These are phyloP conservation scores for Ashinkailepas kermadecensis DNA, from an alignment of 2,888 invertebrate species.

Conservation along the genomic window DNA sequence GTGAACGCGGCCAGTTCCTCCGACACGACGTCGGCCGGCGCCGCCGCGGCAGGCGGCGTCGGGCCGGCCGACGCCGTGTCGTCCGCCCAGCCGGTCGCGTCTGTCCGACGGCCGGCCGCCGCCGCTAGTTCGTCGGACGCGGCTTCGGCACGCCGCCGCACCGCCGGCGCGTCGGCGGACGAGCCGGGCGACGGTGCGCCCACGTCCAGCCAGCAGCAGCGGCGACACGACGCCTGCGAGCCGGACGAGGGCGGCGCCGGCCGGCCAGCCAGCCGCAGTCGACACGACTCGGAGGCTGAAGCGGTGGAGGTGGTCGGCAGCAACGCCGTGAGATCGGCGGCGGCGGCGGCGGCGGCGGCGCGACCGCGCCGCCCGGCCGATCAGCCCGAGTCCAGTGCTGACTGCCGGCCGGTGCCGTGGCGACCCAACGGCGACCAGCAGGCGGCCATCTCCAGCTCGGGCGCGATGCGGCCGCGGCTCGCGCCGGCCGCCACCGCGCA, in stretches of 20 bases:
- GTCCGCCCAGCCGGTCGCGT: background rate
- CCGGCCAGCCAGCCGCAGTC: background rate
- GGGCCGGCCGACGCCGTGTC: background rate
- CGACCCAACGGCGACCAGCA: slow-evolving; percentile 16
- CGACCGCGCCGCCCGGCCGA: background rate
- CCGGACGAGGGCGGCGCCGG: background rate
- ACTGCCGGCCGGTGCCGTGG: slow-evolving; percentile 1
- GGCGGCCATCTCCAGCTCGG: slow-evolving; percentile 11
- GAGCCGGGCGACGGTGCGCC: background rate
- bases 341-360: background rate
- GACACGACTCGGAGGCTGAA: slow-evolving; percentile 19
- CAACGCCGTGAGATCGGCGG: background rate
- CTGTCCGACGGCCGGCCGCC: background rate
- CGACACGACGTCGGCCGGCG: background rate
- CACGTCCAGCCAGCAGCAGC: background rate
- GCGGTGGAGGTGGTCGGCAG: background rate
- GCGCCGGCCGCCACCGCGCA: background rate
- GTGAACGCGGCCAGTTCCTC: background rate
- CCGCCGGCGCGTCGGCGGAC: background rate
- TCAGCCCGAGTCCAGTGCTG: slow-evolving; percentile 7
- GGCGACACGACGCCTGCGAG: background rate
- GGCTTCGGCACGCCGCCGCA: background rate
- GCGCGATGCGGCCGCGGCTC: background rate
- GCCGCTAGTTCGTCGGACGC: background rate
- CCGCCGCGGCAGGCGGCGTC: background rate